Percentiles rank a stretch among this genome's conserved stretches.
Evolutionary conservation across 2,113 vertebrate genomes (phyloP).

Genomic region (Myxocyprinus asiaticus): DNA sequence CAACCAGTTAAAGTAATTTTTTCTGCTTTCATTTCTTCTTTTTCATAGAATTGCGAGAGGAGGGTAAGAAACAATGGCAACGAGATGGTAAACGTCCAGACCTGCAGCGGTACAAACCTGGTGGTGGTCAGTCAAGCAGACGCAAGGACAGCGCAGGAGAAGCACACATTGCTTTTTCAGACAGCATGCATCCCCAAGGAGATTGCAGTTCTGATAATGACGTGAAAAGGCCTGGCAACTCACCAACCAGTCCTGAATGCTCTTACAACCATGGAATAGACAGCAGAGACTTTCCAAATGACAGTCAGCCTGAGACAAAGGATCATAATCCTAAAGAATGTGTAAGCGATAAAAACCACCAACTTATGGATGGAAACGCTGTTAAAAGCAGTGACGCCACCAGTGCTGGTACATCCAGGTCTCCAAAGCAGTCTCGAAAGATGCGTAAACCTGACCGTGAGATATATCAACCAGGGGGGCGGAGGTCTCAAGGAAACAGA

Average conservation of each 20-base stretch:
- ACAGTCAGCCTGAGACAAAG: not conserved
- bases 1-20: too few species aligned
- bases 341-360: too few species aligned
- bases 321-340: conserved; percentile 3
- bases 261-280: not conserved
- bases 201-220: not conserved
- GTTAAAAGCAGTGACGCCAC: conserved; percentile 28
- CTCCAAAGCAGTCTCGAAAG: conserved; percentile 76
- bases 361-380: not conserved
- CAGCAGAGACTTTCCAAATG: conserved; percentile 12
- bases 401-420: conserved; percentile 23
- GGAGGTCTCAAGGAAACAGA: conserved; percentile 73
- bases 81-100: conserved; percentile 86
- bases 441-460: conserved; percentile 89
- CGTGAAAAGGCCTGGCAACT: conserved; percentile 20
- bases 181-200: not conserved
- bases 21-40: not conserved
- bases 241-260: not conserved
- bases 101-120: conserved; percentile 85
- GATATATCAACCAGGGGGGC: conserved; percentile 91
- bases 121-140: conserved; percentile 74
- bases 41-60: conserved; percentile 66
- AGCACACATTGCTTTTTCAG: conserved; percentile 42
- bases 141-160: conserved; percentile 64
- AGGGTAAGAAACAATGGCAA: conserved; percentile 77